Conservation (phyloP, 1,140 invertebrate species). For the Pogonomyrmex barbatus region DNA sequence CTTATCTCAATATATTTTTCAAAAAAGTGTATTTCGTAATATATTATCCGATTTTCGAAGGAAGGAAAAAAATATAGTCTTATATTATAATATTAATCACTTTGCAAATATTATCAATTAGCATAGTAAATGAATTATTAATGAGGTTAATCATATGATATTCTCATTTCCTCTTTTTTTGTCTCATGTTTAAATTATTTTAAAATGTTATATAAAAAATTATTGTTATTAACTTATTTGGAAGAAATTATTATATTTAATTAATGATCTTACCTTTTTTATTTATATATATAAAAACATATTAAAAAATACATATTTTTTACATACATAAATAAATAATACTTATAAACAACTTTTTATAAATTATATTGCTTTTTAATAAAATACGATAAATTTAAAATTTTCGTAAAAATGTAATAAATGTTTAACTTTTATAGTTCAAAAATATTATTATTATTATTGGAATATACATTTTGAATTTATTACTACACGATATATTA, state of each 20-base stretch:
- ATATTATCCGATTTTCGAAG: not conserved
- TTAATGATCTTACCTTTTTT: not conserved
- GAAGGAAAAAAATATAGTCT: slow-evolving; percentile 1
- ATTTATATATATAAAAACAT: not conserved
- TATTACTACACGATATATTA: not conserved
- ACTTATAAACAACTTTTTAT: not conserved
- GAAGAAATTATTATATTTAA: not conserved
- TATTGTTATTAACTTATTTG: not conserved
- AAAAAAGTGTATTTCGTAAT: not conserved
- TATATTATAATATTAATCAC: too few species aligned
- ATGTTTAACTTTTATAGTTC: not conserved
- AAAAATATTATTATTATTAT: not conserved
- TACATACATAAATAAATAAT: not conserved
- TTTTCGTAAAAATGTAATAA: not conserved
- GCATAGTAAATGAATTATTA: not conserved
- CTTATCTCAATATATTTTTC: slow-evolving; percentile 23
- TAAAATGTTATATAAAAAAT: not conserved
- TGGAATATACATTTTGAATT: not conserved
- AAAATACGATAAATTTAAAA: not conserved
- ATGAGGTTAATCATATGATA: not conserved
- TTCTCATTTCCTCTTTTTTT: not conserved
- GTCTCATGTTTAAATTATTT: not conserved
- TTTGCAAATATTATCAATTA: slow-evolving; percentile 13
- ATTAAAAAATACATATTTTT: not conserved
- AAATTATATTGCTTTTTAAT: not conserved